phyloP scores from a whole-genome alignment of 2,113 vertebrate genomes.

The Columbina picui region DNA sequence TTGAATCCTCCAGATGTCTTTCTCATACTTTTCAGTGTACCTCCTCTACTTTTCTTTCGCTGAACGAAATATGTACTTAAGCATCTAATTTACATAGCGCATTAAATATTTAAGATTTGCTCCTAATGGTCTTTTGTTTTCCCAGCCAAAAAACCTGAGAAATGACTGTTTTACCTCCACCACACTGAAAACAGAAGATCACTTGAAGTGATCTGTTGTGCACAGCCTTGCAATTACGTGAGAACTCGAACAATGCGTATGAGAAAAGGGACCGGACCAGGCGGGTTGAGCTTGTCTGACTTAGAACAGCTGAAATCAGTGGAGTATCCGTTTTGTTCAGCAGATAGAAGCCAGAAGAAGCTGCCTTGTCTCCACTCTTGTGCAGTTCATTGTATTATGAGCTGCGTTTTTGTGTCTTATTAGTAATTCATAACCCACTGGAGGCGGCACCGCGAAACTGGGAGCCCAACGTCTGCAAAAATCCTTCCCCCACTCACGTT shows the following conservation, averaged over 20 bases:
- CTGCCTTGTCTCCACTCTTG: background rate
- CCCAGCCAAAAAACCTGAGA: background rate
- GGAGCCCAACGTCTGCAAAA: background rate
- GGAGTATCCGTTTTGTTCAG: background rate
- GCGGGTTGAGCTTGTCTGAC: background rate
- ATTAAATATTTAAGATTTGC: slow-evolving; percentile 53
- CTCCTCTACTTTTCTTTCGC: background rate
- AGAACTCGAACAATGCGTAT: background rate
- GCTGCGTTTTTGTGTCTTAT: background rate
- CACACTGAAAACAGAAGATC: background rate
- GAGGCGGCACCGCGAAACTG: background rate
- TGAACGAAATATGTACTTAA: slow-evolving; percentile 9
- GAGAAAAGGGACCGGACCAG: background rate
- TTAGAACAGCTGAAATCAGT: background rate
- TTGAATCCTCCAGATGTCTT: background rate
- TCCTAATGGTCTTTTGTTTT: slow-evolving; percentile 1
- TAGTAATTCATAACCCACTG: background rate
- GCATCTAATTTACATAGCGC: slow-evolving; percentile 40
- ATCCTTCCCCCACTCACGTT: background rate
- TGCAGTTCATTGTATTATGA: rapidly evolving
- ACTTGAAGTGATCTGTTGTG: background rate
- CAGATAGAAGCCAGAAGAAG: background rate
- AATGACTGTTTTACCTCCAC: slow-evolving; percentile 43
- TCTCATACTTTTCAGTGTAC: background rate
- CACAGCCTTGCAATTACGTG: background rate